Evolutionary conservation across 1,140 invertebrate species (phyloP), one percentile per base, ranked within the genome.

Genomic region (Heliconius hermathena): DNA sequence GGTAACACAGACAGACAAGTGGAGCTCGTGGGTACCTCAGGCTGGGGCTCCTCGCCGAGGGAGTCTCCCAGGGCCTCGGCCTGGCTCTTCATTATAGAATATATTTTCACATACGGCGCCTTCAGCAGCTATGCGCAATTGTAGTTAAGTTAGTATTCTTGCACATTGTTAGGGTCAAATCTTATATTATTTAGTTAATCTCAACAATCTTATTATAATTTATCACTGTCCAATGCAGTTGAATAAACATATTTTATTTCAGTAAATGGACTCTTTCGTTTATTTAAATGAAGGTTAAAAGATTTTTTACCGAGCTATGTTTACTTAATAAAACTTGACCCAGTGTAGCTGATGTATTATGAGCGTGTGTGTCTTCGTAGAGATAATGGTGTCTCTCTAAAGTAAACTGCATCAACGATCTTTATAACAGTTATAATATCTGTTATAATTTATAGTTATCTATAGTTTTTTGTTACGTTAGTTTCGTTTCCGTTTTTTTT

Each of bases 71-170:
- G 87, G 86, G 97, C 97, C 95, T 97, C 96, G 88, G 97, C 97
- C 96, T 97, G 97, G 91, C 97, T 98, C 97, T 98, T 98, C 96
- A 98, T 97, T 95, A 98, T 98, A 95, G 96, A 98, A 97, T 98
- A 98, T 96, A 98, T 97, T 96, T 98, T 98, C 96, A 97, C 97
- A 96, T 98, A 98, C 88, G 98, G 98, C 93, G 98, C 98, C 97
- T 98, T 98, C 96, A 98, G 97, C 95, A 98, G 97, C 98, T 98
- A 96, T 95, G 93, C 90, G 86, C 84, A 88, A 88, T 74, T 81
- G 79, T 83, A 33, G 26, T 66, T 81, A 54, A 20, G 66, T 78
- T 72, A 81, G n/a, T 73, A 81, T 76, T 72, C 11, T 66, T 77
- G 9, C 70, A 77, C 29, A 72, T 77, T 72, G 29, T 71, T 71